These are phyloP conservation scores for Gobius niger DNA, from an alignment of 2,113 vertebrate species.

Conservation along the genomic window DNA sequence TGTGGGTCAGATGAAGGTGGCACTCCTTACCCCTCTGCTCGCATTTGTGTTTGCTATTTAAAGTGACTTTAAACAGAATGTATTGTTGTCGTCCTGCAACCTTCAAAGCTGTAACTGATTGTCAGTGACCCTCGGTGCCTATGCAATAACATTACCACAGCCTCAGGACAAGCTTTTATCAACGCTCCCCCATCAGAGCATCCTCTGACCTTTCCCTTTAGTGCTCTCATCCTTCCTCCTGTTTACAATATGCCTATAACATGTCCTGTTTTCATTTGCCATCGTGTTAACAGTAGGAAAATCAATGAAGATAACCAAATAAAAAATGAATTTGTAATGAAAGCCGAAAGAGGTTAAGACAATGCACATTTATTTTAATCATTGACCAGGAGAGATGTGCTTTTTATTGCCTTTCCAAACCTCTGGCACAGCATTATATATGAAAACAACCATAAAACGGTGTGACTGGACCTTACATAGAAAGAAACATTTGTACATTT, in stretches of 20 bases:
- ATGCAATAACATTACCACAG: slow-evolving; percentile 41
- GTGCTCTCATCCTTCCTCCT: slow-evolving; percentile 1
- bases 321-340: too few species aligned
- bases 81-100: slow-evolving; percentile 58
- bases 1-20: slow-evolving; percentile 63
- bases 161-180: slow-evolving; percentile 13
- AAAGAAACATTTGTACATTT: too few species aligned
- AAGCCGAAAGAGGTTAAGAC: too few species aligned
- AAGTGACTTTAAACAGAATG: slow-evolving; percentile 63
- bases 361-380: too few species aligned
- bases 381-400: too few species aligned
- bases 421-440: too few species aligned
- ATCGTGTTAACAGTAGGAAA: background rate
- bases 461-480: too few species aligned
- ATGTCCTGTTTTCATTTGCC: background rate
- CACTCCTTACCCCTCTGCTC: slow-evolving; percentile 10
- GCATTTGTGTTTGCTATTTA: slow-evolving; percentile 43
- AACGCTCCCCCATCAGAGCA: background rate
- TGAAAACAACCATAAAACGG: too few species aligned
- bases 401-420: too few species aligned
- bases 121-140: slow-evolving; percentile 49
- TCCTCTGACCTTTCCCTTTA: background rate
- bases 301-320: background rate
- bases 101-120: slow-evolving; percentile 61
- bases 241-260: background rate